Conservation (phyloP, 2,888 invertebrate genomes). For the Myopa tessellatipennis region DNA sequence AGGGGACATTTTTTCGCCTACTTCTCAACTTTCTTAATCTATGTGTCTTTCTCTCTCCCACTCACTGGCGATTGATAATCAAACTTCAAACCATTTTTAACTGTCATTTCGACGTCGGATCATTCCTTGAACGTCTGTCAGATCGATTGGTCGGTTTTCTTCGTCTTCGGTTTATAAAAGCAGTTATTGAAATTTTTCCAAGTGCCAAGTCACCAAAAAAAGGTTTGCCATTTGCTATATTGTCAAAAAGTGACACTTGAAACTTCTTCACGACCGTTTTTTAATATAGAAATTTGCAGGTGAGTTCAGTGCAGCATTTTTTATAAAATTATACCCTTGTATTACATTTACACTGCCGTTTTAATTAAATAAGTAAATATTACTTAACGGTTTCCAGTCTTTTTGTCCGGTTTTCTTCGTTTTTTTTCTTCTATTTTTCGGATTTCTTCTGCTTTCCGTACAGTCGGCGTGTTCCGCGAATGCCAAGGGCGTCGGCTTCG, state of each 20-base stretch:
- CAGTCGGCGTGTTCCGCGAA: not conserved
- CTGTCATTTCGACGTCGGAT: conserved; percentile 41
- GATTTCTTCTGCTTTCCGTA: no score
- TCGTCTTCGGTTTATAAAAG: conserved; percentile 4
- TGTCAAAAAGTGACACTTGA: conserved; percentile 27
- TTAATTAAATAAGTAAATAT: no score
- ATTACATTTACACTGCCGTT: not conserved
- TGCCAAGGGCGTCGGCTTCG: conserved; percentile 56
- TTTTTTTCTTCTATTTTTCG: no score
- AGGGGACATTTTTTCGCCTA: conserved; percentile 22
- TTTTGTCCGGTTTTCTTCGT: no score
- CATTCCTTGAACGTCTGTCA: conserved; percentile 53
- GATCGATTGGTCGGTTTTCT: conserved; percentile 44
- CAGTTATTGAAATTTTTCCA: conserved; percentile 41
- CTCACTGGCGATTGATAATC: conserved; percentile 28
- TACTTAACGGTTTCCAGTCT: no score
- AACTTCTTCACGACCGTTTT: not conserved
- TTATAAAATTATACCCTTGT: not conserved
- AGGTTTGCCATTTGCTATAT: conserved; percentile 23
- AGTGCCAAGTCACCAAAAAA: conserved; percentile 42
- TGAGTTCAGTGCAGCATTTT: conserved; percentile 28
- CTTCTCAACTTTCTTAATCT: conserved; percentile 20
- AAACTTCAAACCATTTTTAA: conserved; percentile 41
- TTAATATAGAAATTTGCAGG: conserved; percentile 38
- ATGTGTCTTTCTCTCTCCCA: conserved; percentile 13